Evolutionary conservation across 2,888 invertebrate species (phyloP).

Genomic region (Dryocosmus kuriphilus): DNA sequence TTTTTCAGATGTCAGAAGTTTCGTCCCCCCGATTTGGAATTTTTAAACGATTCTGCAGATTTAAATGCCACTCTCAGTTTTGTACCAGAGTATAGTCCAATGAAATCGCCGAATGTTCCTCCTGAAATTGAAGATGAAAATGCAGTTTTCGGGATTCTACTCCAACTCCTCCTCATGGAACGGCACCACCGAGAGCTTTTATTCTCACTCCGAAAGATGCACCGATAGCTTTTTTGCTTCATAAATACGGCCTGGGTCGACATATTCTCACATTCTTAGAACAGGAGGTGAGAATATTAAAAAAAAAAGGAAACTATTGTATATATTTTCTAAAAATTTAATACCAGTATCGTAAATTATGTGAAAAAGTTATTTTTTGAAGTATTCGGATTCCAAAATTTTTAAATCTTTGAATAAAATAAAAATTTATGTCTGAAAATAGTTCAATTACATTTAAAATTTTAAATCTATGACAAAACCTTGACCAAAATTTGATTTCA

Average conservation of each 20-base stretch:
- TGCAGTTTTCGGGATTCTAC: conserved; percentile 66
- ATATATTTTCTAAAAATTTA: too few relatives aligned
- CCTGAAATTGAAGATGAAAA: conserved; percentile 66
- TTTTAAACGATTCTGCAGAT: conserved; percentile 51
- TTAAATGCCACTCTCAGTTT: conserved; percentile 62
- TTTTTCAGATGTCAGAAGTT: conserved; percentile 59
- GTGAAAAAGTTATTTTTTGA: background rate
- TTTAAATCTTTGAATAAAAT: too few relatives aligned
- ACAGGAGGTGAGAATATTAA: conserved; percentile 67
- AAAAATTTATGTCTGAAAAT: too few relatives aligned
- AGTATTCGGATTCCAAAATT: background rate
- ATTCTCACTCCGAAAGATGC: conserved; percentile 63
- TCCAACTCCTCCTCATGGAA: conserved; percentile 69
- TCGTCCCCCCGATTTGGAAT: conserved; percentile 62
- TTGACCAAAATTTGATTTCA: conserved; percentile 12
- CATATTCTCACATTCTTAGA: conserved; percentile 68
- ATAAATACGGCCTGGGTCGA: conserved; percentile 64
- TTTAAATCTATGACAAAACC: background rate
- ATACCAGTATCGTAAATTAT: too few relatives aligned
- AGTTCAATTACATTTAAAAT: too few relatives aligned
- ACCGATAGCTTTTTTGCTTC: conserved; percentile 65
- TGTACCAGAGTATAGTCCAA: conserved; percentile 68
- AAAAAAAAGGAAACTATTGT: background rate
- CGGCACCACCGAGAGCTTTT: conserved; percentile 69
- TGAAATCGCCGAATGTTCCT: conserved; percentile 66